Conservation (phyloP, 2,888 invertebrate genomes). For the Amphiduros pacificus region DNA sequence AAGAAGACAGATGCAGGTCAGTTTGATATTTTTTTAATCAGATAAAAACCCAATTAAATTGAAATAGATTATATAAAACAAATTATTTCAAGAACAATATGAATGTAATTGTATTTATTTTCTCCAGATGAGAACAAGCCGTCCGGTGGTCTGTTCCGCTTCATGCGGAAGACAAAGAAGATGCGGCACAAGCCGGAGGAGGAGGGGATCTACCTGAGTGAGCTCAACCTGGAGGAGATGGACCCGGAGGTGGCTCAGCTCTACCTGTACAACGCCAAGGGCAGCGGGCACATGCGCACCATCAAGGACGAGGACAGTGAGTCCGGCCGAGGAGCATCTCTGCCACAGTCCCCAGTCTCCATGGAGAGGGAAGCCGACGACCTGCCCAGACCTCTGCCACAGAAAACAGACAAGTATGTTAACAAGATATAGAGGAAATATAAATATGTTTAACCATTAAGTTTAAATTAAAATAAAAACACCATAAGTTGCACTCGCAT, state of each 20-base stretch:
- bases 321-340: slow-evolving; percentile 92
- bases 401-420: too few species aligned
- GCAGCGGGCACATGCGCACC: slow-evolving; percentile 18
- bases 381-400: neutral
- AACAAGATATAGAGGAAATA: too few species aligned
- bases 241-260: slow-evolving; percentile 90
- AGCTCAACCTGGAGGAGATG: slow-evolving; percentile 83
- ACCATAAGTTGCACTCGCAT: too few species aligned
- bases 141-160: slow-evolving; percentile 83
- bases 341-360: slow-evolving; percentile 86
- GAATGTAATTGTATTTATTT: neutral
- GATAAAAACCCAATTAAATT: neutral
- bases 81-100: neutral
- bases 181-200: slow-evolving; percentile 63
- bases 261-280: slow-evolving; percentile 71
- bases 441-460: too few species aligned
- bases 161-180: slow-evolving; percentile 69
- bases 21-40: neutral
- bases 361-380: slow-evolving; percentile 69
- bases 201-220: slow-evolving; percentile 89
- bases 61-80: neutral
- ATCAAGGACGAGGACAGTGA: slow-evolving; percentile 86
- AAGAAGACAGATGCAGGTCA: neutral
- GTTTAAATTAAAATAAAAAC: too few species aligned
- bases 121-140: slow-evolving; percentile 13